Evolutionary conservation across 2,113 vertebrate genomes (phyloP).

Genomic region (Nematolebias whitei): DNA sequence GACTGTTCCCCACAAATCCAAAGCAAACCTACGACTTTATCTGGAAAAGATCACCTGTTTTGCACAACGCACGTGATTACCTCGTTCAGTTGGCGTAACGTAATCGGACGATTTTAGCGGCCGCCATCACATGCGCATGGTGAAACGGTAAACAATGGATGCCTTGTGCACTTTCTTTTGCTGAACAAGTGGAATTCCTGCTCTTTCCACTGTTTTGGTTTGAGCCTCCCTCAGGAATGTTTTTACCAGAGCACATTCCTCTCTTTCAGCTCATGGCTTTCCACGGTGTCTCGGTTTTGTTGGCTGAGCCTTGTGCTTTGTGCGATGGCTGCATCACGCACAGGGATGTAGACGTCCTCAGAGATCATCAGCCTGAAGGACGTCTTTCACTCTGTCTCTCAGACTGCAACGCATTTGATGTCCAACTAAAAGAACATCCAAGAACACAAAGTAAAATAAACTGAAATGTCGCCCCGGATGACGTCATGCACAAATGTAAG

Average conservation of each 20-base stretch:
- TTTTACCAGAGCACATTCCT: slow-evolving; percentile 70
- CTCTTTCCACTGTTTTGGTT: slow-evolving; percentile 69
- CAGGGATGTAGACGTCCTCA: slow-evolving; percentile 30
- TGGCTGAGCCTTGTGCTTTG: slow-evolving; percentile 26
- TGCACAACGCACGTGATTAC: slow-evolving; percentile 57
- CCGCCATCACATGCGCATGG: slow-evolving; percentile 32
- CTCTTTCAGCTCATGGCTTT: slow-evolving; percentile 56
- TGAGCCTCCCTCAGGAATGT: slow-evolving; percentile 70
- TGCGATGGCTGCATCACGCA: slow-evolving; percentile 32
- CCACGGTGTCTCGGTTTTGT: slow-evolving; percentile 45
- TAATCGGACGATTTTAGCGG: slow-evolving; percentile 60
- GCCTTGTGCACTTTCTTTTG: slow-evolving; percentile 63
- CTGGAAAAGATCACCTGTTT: slow-evolving; percentile 43
- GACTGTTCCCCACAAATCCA: slow-evolving; percentile 23
- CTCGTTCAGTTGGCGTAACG: slow-evolving; percentile 70
- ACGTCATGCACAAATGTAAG: slow-evolving; percentile 37
- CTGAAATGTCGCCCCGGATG: slow-evolving; percentile 28
- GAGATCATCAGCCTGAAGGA: slow-evolving; percentile 28
- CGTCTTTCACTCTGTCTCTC: background rate
- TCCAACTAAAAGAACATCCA: slow-evolving; percentile 6
- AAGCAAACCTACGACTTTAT: slow-evolving; percentile 31
- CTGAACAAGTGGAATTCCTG: slow-evolving; percentile 74
- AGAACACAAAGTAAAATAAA: slow-evolving; percentile 35
- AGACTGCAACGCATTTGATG: slow-evolving; percentile 3
- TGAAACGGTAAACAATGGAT: slow-evolving; percentile 70